Evolutionary conservation across 2,113 vertebrate genomes (phyloP).

Genomic region (Hippopotamus amphibius): DNA sequence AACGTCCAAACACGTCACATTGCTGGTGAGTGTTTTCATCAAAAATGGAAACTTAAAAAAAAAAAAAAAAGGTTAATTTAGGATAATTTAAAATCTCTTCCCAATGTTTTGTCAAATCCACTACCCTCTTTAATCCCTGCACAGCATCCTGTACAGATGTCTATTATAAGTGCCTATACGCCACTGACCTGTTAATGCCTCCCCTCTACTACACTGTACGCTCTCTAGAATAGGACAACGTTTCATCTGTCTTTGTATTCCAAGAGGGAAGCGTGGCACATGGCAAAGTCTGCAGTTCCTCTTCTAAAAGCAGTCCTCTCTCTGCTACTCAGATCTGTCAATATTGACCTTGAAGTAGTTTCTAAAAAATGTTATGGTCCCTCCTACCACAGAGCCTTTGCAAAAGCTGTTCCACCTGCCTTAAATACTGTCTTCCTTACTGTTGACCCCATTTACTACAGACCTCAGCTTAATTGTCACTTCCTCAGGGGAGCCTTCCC

Average conservation of each 20-base stretch:
- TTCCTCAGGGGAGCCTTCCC: neutral
- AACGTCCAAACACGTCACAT: conserved; percentile 85
- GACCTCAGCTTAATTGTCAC: neutral
- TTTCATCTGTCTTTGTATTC: neutral
- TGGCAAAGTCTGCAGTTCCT: neutral
- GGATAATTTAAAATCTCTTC: conserved; percentile 9
- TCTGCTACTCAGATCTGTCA: neutral
- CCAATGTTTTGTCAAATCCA: neutral
- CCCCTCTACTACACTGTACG: neutral
- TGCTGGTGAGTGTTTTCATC: conserved; percentile 75
- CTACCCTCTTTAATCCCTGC: neutral
- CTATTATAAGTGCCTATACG: neutral
- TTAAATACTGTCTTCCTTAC: neutral
- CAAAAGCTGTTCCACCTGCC: neutral
- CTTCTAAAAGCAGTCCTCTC: conserved; percentile 14
- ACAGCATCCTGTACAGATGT: neutral
- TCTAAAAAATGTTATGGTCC: neutral
- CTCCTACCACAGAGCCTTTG: neutral
- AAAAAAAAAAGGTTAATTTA: conserved; percentile 38
- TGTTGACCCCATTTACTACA: neutral
- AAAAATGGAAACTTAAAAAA: conserved; percentile 85
- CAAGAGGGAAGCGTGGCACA: neutral
- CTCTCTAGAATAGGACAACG: neutral
- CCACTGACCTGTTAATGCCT: neutral
- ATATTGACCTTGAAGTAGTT: neutral